A percentile compares a stretch with the other conserved stretches of the same genome.
Evolutionary conservation across 2,888 invertebrate species (phyloP).

Genomic region (Lasius platythorax): DNA sequence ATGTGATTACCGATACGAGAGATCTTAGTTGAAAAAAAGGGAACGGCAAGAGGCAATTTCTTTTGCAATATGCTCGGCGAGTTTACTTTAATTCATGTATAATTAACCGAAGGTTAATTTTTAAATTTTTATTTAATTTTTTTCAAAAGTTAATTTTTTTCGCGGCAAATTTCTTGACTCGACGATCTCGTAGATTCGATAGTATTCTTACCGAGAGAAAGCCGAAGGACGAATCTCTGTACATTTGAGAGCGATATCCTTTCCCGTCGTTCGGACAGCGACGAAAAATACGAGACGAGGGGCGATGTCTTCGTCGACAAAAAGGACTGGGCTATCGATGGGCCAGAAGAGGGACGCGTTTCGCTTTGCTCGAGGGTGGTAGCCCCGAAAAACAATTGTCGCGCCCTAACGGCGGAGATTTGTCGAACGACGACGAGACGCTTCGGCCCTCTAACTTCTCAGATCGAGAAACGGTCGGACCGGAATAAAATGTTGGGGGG

Average conservation of each 20-base stretch:
- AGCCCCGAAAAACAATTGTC: conserved; percentile 65
- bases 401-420: conserved; percentile 67
- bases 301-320: conserved; percentile 11
- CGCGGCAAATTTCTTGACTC: background rate
- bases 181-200: background rate
- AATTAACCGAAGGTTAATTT: no score
- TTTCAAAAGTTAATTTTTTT: no score
- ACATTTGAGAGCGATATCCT: background rate
- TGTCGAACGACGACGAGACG: conserved; percentile 58
- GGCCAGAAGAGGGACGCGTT: conserved; percentile 31
- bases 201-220: background rate
- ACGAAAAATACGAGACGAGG: conserved; percentile 37
- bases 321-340: conserved; percentile 30
- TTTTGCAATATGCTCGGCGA: background rate
- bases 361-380: conserved; percentile 10
- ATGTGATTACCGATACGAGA: conserved; percentile 13
- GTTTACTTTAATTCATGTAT: background rate
- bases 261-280: background rate
- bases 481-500: conserved; percentile 65
- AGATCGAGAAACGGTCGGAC: conserved; percentile 2
- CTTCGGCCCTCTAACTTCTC: background rate
- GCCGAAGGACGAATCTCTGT: background rate
- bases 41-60: background rate
- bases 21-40: conserved; percentile 2
- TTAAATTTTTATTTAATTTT: no score